Base-by-base conservation (phyloP, 1,140 invertebrate genomes). In the Meteorus sp. region DNA sequence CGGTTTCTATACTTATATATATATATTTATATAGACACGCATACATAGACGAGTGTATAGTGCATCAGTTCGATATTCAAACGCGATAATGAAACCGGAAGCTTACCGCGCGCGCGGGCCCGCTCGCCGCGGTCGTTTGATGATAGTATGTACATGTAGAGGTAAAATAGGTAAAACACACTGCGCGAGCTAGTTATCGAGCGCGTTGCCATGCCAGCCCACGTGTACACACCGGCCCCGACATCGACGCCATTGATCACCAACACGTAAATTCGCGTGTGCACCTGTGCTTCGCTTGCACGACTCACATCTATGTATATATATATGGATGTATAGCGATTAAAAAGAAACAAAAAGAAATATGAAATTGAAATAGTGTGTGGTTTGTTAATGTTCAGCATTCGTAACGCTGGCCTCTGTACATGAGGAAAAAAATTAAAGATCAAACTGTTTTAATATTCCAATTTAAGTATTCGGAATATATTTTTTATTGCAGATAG, bases 161-260 rank as follows among this genome's bases (percentile, higher is more conserved):
- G 11, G 11, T 8, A 31, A 31, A 31, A 31, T n/a, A n/a, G n/a
- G n/a, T n/a, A n/a, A n/a, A n/a, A n/a, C n/a, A n/a, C n/a, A n/a
- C n/a, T n/a, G 64, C 68, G 56, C 65, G 69, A 67, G 67, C 66
- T 72, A 72, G 71, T 72, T 75, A 76, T 74, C 71, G 74, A 74
- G 65, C 74, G 64, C 68, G 70, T 76, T 76, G 71, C 74, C 73
- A 76, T 76, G 74, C 72, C 74, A 75, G 66, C 72, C 62, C 64
- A 41, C 69, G 71, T 74, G 70, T 72, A 74, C 66, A 76, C 74
- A 73, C 29, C 13, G 62, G 62, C 67, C 62, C 45, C 41, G 53
- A 50, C 65, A 62, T 62, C 69, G 63, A 58, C 61, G 54, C 67
- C 69, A 71, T 72, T 72, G 69, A 72, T 72, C 69, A 71, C 68